Conservation (phyloP, 1,140 invertebrate genomes). For the Phocides pigmalion region DNA sequence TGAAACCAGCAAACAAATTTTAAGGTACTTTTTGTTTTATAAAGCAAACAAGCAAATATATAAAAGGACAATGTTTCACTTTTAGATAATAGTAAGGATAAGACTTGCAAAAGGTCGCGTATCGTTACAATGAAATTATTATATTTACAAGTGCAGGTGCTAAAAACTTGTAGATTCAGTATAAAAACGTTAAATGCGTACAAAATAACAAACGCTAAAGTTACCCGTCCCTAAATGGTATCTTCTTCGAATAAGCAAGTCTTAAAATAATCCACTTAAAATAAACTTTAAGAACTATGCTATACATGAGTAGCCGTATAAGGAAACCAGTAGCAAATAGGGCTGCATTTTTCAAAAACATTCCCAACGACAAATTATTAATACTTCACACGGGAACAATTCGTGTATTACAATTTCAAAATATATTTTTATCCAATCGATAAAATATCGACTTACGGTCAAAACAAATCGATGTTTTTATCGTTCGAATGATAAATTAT, state of each 20-base stretch:
- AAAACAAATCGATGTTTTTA: constrained; percentile 31
- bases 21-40: no score
- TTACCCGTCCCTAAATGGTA: neutral
- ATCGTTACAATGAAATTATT: neutral
- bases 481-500: constrained; percentile 31
- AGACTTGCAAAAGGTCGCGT: no score
- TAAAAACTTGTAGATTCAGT: constrained; percentile 15
- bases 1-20: no score
- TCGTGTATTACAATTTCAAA: constrained; percentile 1
- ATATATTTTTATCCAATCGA: neutral
- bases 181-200: constrained; percentile 9
- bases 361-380: constrained; percentile 3
- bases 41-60: no score
- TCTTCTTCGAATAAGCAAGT: constrained; percentile 14
- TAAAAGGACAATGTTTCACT: no score
- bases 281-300: constrained; percentile 26
- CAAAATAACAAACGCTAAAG: constrained; percentile 28
- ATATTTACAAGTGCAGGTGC: neutral
- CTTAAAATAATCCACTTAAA: constrained; percentile 16
- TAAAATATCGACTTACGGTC: neutral
- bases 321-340: constrained; percentile 6
- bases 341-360: constrained; percentile 18
- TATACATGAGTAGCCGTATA: constrained; percentile 7
- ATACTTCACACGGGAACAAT: constrained; percentile 28
- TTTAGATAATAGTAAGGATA: no score